Conservation (phyloP, 2,113 vertebrate species). For the Edolisoma coerulescens region DNA sequence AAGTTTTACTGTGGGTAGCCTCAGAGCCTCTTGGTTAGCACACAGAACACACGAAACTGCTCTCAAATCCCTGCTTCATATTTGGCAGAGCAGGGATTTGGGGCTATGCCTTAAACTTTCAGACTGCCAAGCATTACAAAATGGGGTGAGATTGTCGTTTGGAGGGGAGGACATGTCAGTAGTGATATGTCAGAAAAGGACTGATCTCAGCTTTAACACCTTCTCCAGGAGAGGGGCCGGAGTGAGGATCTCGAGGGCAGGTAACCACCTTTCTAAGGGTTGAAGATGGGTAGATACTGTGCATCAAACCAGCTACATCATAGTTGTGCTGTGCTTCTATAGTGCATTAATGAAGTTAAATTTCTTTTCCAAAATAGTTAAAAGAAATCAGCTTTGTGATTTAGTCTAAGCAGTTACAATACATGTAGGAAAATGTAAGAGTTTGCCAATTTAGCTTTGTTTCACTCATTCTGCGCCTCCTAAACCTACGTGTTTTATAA, state of each 20-base stretch:
- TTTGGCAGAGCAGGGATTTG: background rate
- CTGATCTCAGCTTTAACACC: background rate
- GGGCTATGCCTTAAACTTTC: background rate
- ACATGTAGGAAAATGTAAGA: background rate
- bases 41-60: background rate
- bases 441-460: background rate
- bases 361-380: background rate
- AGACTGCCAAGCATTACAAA: background rate
- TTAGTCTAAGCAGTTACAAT: background rate
- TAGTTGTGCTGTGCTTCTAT: rapidly evolving
- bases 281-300: background rate
- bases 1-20: background rate
- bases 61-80: background rate
- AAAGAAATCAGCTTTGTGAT: background rate
- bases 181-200: background rate
- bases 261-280: background rate
- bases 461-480: background rate
- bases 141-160: rapidly evolving
- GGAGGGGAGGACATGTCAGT: background rate
- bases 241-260: background rate
- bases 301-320: background rate
- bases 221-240: background rate
- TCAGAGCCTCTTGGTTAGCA: background rate
- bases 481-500: background rate
- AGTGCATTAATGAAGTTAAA: background rate